phyloP scores from a whole-genome alignment of 2,113 vertebrate genomes.

The Colossoma macropomum region DNA sequence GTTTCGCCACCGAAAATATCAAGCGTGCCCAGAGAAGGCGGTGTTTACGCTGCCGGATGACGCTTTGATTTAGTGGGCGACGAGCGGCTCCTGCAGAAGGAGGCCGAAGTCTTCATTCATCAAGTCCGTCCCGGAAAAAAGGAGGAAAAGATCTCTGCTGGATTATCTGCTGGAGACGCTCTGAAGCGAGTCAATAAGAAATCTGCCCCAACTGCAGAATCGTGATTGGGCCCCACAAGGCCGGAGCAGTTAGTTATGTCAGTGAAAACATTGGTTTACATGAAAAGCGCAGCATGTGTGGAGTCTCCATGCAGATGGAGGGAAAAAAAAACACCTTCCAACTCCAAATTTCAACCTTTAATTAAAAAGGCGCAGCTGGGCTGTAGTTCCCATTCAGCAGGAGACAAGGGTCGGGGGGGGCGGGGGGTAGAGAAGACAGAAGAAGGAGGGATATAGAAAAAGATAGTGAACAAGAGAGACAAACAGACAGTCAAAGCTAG shows the following conservation, averaged over 20 bases:
- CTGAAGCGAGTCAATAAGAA: conserved; percentile 59
- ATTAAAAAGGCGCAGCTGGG: conserved; percentile 30
- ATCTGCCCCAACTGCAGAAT: conserved; percentile 22
- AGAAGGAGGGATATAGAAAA: neutral
- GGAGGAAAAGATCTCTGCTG: neutral
- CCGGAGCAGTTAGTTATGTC: conserved; percentile 57
- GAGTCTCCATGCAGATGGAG: conserved; percentile 25
- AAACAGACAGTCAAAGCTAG: too few species aligned
- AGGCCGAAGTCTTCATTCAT: conserved; percentile 16
- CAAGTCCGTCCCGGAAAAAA: neutral
- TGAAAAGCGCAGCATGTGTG: conserved; percentile 37
- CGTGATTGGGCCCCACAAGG: conserved; percentile 29
- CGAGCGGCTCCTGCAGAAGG: conserved; percentile 3
- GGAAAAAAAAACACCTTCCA: conserved; percentile 12
- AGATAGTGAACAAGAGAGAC: neutral
- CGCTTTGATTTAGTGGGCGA: conserved; percentile 51
- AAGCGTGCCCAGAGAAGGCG: conserved; percentile 47
- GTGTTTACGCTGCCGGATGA: conserved; percentile 40
- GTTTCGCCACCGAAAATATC: conserved; percentile 56
- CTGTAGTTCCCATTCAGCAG: too few species aligned
- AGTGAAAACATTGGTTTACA: neutral
- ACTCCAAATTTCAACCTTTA: conserved; percentile 25
- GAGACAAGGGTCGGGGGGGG: neutral
- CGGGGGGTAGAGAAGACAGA: neutral
- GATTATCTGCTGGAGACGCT: conserved; percentile 5